These are phyloP conservation scores for Ophion ellenae DNA, from an alignment of 2,888 invertebrate genomes.

Conservation along the genomic window DNA sequence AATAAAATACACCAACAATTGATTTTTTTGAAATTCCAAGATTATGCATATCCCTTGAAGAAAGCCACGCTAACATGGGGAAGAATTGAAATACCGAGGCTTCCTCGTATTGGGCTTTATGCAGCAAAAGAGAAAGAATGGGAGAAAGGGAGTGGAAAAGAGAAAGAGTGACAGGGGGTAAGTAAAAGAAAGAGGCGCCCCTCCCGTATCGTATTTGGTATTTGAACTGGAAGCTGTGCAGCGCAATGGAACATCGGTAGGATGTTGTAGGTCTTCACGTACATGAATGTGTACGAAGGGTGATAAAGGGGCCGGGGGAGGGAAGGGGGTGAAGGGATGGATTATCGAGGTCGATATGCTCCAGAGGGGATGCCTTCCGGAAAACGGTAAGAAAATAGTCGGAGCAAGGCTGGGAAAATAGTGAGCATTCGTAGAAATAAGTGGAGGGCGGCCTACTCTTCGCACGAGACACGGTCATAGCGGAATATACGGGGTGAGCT, in stretches of 20 bases:
- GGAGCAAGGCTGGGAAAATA: constrained; percentile 10
- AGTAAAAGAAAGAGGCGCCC: constrained; percentile 1
- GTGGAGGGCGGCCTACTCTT: constrained; percentile 10
- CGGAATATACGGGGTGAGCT: not conserved
- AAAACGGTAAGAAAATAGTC: constrained; percentile 61
- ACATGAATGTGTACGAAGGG: not conserved
- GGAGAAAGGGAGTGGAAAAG: too few species aligned
- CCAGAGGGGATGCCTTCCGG: constrained; percentile 4
- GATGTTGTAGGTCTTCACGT: not conserved
- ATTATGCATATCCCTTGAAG: too few species aligned
- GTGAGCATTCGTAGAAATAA: constrained; percentile 21
- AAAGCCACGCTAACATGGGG: too few species aligned
- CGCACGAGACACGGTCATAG: not conserved
- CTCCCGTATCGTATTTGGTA: constrained; percentile 18
- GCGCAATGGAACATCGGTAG: constrained; percentile 6
- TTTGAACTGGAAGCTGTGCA: constrained; percentile 42
- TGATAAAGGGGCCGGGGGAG: not conserved
- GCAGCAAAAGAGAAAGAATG: too few species aligned
- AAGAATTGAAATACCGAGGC: too few species aligned
- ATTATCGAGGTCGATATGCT: constrained; percentile 9
- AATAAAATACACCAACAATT: too few species aligned
- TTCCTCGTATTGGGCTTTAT: too few species aligned
- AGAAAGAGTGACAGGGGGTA: too few species aligned
- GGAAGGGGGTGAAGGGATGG: not conserved
- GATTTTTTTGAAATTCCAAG: too few species aligned